Evolutionary conservation across 30 jellyfish, hydroid and myxozoan species (phyloP).

Genomic region (Phacellophora camtschatica): DNA sequence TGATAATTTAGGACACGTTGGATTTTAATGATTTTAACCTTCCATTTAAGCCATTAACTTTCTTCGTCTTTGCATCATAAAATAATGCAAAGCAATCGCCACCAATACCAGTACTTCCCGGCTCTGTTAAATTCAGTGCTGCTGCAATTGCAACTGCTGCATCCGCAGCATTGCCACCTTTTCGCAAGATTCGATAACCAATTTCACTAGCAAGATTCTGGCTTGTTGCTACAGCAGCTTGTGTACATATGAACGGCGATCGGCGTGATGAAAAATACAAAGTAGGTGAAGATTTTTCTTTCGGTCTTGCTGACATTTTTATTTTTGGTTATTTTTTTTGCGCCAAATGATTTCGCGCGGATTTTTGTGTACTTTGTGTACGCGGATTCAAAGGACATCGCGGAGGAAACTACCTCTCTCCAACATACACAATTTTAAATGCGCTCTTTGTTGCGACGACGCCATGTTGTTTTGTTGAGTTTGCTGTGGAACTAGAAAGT

Average conservation of each 20-base stretch:
- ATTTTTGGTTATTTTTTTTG: no score
- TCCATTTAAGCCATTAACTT: constrained; percentile 79
- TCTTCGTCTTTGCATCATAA: constrained; percentile 69
- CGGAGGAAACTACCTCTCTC: neutral
- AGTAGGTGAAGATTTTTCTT: neutral
- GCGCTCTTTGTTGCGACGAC: neutral
- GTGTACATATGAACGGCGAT: constrained; percentile 73
- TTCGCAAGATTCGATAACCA: constrained; percentile 65
- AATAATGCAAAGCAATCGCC: constrained; percentile 86
- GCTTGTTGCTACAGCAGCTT: constrained; percentile 93
- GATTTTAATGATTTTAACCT: no score
- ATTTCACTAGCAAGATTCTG: constrained; percentile 84
- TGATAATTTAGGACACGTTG: no score
- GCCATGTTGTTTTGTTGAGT: neutral
- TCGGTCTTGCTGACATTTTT: constrained; percentile 60
- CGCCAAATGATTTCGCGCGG: no score
- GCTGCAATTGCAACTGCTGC: constrained; percentile 98
- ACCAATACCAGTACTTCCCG: constrained; percentile 94
- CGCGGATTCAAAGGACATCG: neutral
- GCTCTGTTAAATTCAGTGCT: constrained; percentile 83
- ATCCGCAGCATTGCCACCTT: constrained; percentile 96
- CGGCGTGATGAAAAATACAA: constrained; percentile 52
- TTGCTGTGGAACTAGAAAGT: neutral
- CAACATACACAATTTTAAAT: neutral
- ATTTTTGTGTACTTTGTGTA: no score